A percentile compares a stretch with the other conserved stretches of the same genome.
Evolutionary conservation across 1,140 invertebrate species (phyloP).

Genomic region (Diorhabda sublineata): DNA sequence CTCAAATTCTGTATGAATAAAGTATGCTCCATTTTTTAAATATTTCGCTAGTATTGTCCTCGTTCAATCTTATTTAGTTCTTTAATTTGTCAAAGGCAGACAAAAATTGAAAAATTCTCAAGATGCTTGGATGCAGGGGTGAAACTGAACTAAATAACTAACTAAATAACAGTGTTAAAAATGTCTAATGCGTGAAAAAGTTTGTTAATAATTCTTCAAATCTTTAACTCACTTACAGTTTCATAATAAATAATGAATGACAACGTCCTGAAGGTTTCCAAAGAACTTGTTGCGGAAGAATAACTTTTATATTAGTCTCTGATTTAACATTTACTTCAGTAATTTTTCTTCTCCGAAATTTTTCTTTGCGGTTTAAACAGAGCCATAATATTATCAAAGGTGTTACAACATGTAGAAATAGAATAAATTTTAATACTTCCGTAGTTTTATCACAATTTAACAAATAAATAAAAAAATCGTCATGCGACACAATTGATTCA

Average conservation of each 20-base stretch:
- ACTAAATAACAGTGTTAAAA: no score
- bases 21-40: no score
- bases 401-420: not conserved
- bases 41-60: no score
- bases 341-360: not conserved
- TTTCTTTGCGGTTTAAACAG: not conserved
- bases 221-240: not conserved
- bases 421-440: not conserved
- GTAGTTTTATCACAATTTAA: not conserved
- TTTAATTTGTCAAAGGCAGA: no score
- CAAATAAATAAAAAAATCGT: not conserved
- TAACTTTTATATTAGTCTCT: not conserved
- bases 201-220: no score
- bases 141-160: no score
- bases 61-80: no score
- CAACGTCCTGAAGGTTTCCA: slow-evolving; percentile 4
- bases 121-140: no score
- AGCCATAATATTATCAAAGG: not conserved
- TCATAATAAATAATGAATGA: not conserved
- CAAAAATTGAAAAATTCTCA: no score
- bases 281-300: not conserved
- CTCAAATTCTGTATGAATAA: no score
- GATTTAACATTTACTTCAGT: not conserved
- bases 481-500: not conserved
- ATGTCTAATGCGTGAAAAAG: no score